These are phyloP conservation scores for Oceanodroma tethys DNA, from an alignment of 2,113 vertebrate genomes.

Conservation along the genomic window DNA sequence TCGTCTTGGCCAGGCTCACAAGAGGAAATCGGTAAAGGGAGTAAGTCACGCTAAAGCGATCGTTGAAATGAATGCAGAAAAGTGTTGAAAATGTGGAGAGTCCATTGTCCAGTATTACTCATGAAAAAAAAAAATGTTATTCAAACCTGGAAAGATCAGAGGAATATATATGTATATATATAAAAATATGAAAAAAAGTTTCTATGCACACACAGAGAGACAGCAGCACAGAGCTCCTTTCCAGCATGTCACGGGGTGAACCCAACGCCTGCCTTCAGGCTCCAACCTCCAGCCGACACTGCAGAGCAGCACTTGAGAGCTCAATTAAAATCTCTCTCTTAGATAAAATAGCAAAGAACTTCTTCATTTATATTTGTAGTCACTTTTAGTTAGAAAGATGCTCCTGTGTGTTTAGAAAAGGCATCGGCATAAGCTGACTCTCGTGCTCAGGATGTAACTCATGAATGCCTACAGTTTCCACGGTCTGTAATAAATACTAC, in stretches of 20 bases:
- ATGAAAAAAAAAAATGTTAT: neutral
- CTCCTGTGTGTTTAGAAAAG: neutral
- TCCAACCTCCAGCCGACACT: neutral
- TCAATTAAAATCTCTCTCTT: neutral
- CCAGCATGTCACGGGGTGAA: accelerated
- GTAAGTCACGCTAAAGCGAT: neutral
- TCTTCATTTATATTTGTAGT: neutral
- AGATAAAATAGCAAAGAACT: neutral
- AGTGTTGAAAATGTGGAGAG: neutral
- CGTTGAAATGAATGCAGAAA: neutral
- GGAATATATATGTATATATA: neutral
- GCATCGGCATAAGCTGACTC: accelerated
- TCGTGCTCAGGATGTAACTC: neutral
- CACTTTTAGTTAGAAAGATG: neutral
- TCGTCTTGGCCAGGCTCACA: neutral
- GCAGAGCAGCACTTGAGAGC: neutral
- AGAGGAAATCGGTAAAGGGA: neutral
- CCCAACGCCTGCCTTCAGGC: neutral
- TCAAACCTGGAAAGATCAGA: neutral
- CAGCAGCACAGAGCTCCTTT: neutral
- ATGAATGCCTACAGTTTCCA: neutral
- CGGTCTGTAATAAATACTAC: neutral
- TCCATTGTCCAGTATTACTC: neutral
- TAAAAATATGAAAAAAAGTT: neutral
- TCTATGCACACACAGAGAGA: too few relatives aligned